Base-by-base conservation (phyloP, 2,797 vertebrate species). In the Myotis vivesi region DNA sequence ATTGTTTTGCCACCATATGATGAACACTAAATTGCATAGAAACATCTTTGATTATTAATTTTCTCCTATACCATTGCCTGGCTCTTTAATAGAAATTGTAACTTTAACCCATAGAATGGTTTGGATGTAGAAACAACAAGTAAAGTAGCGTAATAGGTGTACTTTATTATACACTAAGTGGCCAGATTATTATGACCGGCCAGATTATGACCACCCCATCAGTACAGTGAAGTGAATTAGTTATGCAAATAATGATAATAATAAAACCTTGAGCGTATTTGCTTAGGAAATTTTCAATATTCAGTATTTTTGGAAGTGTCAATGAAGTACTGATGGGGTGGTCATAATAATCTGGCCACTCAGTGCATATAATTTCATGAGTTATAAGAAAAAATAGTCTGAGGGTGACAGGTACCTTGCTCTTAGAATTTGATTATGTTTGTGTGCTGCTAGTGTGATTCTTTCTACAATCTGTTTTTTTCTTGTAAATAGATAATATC, bases 391-490 rank as follows among this genome's bases (percentile, higher is more conserved):
- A 89, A 93, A 82, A 33, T 87, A 77, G 36, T 92, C 30, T 77
- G 89, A 92, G 95, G 93, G 91, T 98, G 96, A 97, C 95, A 98
- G 95, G 96, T 97, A 96, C 94, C 96, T 98, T 98, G 90, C 93
- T 95, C 97, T 84, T 89, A 95, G 97, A 96, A 79, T 96, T 97
- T 87, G 89, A 91, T 30, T 33, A 93, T 96, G 96, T 96, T 96
- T 97, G 94, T 97, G 95, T 98, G 97, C 84, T 97, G 72, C 95
- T 97, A 86, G 66, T 98, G 73, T 96, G 91, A 95, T 86, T 97
- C 72, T 96, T 71, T 97, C 94, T 97, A 95, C 94, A 97, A 59
- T 96, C 96, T 97, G 98, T 94, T 77, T 96, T 96, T 96, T 93
- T 85, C 77, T 83, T 97, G 94, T 82, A 92, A 96, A 82, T 96